A percentile compares a stretch with the other conserved stretches of the same genome.
Conservation (phyloP, 2,113 vertebrate species). For the Suncus etruscus region DNA sequence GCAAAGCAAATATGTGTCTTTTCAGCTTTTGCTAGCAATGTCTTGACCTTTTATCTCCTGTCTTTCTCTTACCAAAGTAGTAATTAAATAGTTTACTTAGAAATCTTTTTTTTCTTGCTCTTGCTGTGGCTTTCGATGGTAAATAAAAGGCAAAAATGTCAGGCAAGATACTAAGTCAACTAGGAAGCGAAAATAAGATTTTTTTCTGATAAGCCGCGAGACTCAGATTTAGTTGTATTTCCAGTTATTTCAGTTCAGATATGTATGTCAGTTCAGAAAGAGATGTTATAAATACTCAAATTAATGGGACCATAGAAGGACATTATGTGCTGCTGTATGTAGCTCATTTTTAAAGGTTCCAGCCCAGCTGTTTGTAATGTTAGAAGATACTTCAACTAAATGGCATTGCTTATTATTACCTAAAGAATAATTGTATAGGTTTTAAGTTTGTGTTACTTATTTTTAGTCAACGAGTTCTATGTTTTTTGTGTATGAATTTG, state of each 20-base stretch:
- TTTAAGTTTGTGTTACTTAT: constrained; percentile 31
- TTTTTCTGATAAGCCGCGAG: constrained; percentile 60
- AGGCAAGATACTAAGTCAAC: constrained; percentile 54
- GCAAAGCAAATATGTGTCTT: constrained; percentile 46
- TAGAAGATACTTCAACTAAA: constrained; percentile 49
- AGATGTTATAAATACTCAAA: constrained; percentile 24
- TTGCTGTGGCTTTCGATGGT: constrained; percentile 50
- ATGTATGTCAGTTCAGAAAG: constrained; percentile 50
- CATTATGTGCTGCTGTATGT: neutral
- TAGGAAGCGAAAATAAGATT: constrained; percentile 56
- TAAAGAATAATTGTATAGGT: constrained; percentile 54
- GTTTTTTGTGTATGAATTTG: constrained; percentile 19
- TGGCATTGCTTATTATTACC: constrained; percentile 3
- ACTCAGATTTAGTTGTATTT: constrained; percentile 59
- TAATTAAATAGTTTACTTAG: constrained; percentile 60
- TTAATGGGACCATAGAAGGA: neutral
- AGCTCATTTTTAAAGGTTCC: neutral
- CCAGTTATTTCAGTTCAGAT: constrained; percentile 63
- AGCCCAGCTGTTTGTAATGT: constrained; percentile 31
- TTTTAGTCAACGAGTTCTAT: constrained; percentile 47
- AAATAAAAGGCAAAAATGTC: constrained; percentile 70
- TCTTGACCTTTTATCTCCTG: constrained; percentile 28
- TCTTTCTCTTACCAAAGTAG: neutral
- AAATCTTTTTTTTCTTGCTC: constrained; percentile 41
- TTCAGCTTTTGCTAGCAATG: neutral